phyloP scores from a whole-genome alignment of 2,888 invertebrate genomes.

The Heliconius ethilla region DNA sequence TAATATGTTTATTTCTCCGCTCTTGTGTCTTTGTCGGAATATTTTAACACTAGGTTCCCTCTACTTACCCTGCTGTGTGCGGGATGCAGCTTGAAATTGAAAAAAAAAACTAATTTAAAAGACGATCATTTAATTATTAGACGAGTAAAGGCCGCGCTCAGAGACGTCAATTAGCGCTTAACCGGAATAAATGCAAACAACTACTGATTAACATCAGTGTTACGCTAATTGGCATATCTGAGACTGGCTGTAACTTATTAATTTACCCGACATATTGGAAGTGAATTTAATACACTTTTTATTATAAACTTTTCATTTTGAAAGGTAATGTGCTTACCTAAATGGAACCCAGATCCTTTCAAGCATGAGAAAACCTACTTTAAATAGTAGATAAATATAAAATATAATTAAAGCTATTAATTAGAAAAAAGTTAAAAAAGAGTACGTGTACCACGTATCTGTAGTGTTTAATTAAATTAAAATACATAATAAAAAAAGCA shows the following conservation, averaged over 20 bases:
- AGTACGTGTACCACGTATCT: too few species aligned
- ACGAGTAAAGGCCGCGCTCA: background rate
- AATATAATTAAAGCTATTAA: too few species aligned
- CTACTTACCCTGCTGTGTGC: too few species aligned
- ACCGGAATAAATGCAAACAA: background rate
- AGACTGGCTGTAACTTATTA: background rate
- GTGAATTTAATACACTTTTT: background rate
- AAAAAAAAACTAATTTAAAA: background rate
- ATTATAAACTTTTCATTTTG: background rate
- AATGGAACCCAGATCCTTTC: background rate
- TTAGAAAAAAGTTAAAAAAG: too few species aligned
- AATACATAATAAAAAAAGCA: too few species aligned
- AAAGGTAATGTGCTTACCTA: background rate
- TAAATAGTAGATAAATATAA: too few species aligned
- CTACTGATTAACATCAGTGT: background rate
- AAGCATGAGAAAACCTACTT: background rate
- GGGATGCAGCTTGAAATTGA: too few species aligned
- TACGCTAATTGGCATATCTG: conserved; percentile 4
- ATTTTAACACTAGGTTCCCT: too few species aligned
- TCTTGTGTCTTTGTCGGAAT: too few species aligned
- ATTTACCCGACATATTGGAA: background rate
- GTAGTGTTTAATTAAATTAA: too few species aligned
- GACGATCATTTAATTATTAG: background rate
- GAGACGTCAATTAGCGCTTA: background rate
- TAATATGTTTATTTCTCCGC: too few species aligned